These are phyloP conservation scores for Tribolium madens DNA, from an alignment of 1,140 invertebrate genomes.

Conservation along the genomic window DNA sequence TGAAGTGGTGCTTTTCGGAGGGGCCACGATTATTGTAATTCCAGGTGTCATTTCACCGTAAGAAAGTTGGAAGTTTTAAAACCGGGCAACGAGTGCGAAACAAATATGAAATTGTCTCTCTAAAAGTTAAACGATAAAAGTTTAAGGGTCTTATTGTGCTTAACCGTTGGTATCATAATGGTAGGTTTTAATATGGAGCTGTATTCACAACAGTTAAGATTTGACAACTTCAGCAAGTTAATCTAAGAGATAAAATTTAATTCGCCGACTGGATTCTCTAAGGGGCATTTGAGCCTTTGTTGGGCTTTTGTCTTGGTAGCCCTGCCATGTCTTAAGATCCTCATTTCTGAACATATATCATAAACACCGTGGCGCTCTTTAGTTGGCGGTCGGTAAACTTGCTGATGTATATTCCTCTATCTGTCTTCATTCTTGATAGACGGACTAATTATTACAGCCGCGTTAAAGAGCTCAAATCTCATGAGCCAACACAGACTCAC, in stretches of 20 bases:
- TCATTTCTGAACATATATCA: conserved; percentile 51
- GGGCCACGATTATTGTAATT: conserved; percentile 46
- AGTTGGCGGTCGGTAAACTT: conserved; percentile 49
- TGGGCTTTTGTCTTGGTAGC: conserved; percentile 46
- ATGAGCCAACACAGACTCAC: background rate
- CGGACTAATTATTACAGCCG: conserved; percentile 49
- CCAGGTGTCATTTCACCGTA: conserved; percentile 42
- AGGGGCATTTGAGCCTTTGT: conserved; percentile 55
- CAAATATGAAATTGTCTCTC: conserved; percentile 49
- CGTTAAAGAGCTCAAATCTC: conserved; percentile 38
- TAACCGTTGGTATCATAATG: conserved; percentile 50
- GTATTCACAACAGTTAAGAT: conserved; percentile 55
- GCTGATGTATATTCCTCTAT: conserved; percentile 51
- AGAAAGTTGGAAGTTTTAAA: conserved; percentile 32
- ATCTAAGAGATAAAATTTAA: conserved; percentile 59
- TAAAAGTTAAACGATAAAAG: conserved; percentile 50
- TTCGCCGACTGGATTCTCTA: conserved; percentile 52
- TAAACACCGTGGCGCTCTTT: conserved; percentile 47
- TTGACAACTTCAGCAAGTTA: conserved; percentile 58
- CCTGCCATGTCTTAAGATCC: conserved; percentile 43
- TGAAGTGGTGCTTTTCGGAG: background rate
- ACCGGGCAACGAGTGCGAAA: conserved; percentile 34
- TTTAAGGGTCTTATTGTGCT: conserved; percentile 41
- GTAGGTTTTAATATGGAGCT: conserved; percentile 52
- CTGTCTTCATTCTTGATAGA: conserved; percentile 53